Conservation (phyloP, 2,113 vertebrate genomes). For the Cyphomyrus discorhynchus region DNA sequence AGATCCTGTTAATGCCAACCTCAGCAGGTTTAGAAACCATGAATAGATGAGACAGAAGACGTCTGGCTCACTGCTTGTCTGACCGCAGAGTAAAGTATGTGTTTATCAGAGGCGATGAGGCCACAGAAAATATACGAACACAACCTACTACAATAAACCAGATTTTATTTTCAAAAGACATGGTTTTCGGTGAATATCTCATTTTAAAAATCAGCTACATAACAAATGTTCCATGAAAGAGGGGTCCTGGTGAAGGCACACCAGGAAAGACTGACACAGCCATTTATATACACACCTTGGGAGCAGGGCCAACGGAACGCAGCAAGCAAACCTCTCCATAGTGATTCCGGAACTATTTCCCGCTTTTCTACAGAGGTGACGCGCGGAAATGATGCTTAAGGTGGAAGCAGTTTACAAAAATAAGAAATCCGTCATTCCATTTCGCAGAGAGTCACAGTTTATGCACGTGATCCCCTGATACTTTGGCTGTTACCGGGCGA, state of each 20-base stretch:
- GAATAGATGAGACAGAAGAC: not conserved
- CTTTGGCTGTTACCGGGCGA: not conserved
- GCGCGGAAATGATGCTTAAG: not conserved
- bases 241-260: not conserved
- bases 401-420: not conserved
- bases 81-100: not conserved
- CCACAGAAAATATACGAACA: not conserved
- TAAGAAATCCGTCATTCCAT: not conserved
- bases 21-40: not conserved
- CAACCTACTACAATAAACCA: not conserved
- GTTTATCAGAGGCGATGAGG: not conserved
- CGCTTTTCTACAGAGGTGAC: not conserved
- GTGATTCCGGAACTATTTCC: not conserved
- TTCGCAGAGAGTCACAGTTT: not conserved
- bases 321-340: not conserved
- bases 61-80: not conserved
- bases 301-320: not conserved
- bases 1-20: not conserved
- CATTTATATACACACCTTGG: not conserved
- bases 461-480: not conserved
- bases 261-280: not conserved
- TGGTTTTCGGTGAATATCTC: not conserved
- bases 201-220: not conserved
- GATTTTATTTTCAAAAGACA: not conserved
- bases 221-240: not conserved